A percentile compares a stretch with the other conserved stretches of the same genome.
Conservation (phyloP, 2,888 invertebrate species). For the Caenorhabditis sulstoni region DNA sequence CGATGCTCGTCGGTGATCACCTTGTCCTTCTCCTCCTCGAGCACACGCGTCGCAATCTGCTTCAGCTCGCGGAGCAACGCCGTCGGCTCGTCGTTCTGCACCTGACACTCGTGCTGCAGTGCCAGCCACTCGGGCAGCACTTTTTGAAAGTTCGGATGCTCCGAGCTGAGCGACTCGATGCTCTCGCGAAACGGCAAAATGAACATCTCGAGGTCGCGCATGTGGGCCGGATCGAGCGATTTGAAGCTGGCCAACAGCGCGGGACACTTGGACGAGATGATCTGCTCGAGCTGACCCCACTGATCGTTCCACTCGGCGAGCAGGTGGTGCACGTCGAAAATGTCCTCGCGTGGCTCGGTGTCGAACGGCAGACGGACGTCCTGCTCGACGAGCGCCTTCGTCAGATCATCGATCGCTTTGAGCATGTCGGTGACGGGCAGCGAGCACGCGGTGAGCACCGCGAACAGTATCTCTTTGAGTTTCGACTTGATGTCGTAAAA, state of each 20-base stretch:
- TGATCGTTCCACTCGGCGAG: constrained; percentile 65
- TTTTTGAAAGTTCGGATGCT: constrained; percentile 64
- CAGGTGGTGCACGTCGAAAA: constrained; percentile 60
- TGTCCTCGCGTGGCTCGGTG: constrained; percentile 50
- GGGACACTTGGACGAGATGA: constrained; percentile 33
- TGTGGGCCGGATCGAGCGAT: constrained; percentile 37
- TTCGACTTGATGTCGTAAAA: constrained; percentile 60
- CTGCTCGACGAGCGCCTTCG: constrained; percentile 38
- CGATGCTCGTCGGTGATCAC: constrained; percentile 71
- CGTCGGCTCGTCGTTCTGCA: constrained; percentile 61
- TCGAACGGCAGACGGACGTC: constrained; percentile 63
- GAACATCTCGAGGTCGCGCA: constrained; percentile 72
- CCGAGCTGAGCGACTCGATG: constrained; percentile 60
- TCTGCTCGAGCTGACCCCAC: constrained; percentile 48
- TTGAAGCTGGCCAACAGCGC: constrained; percentile 45
- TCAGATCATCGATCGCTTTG: constrained; percentile 52
- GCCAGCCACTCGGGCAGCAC: constrained; percentile 68
- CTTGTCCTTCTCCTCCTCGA: constrained; percentile 48
- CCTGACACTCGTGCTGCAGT: constrained; percentile 65
- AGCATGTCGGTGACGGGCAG: constrained; percentile 61
- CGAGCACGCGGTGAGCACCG: constrained; percentile 50
- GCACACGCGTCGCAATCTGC: constrained; percentile 44
- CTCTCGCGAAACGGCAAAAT: constrained; percentile 76
- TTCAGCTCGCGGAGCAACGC: constrained; percentile 57
- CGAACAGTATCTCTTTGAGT: constrained; percentile 58